Evolutionary conservation across 2,113 vertebrate genomes (phyloP), one percentile per base, ranked within the genome.

Genomic region (human): DNA sequence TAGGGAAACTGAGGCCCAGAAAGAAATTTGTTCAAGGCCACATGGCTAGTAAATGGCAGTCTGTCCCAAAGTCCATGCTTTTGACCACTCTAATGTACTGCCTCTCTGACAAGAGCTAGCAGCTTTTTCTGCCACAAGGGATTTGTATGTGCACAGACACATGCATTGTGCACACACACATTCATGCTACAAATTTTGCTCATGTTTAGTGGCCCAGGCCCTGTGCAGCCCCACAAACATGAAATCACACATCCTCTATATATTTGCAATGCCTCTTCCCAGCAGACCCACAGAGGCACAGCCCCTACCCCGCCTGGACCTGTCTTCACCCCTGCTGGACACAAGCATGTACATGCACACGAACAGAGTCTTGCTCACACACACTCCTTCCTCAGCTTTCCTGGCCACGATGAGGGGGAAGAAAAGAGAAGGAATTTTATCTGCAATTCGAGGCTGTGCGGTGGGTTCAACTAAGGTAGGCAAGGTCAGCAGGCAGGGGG

Each of bases 351-450:
- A 35, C 45, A 35, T 27, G 40, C 45, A 64, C n/a, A 57, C 18
- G 38, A 27, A 59, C 48, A 48, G 10, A 30, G 32, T 32, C 64
- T 20, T 55, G 43, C 57, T 61, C 23, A 68, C 3, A 59, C 23
- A 43, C 55, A 83, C 40, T 18, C 18, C 68, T 94, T 96, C 45
- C 64, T 94, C 57, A 61, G 57, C 61, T 76, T 92, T 89, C 79
- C 43, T n/a, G 43, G 89, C 27, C 43, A 89, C 52, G 18, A 23
- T 7, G 3, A 96, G 32, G 35, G 59, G 55, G 8, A 73, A 89
- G 75, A 78, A 94, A 81, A 59, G 72, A 89, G 82, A 93, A 94
- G 55, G 27, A 86, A 96, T 92, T 80, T 75, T 95, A 92, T 94
- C 83, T 96, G 86, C 20, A 83, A 75, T n/a, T 79, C 68, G 61